These are phyloP conservation scores for Acyrthosiphon pisum DNA, from an alignment of 1,140 invertebrate genomes.

Conservation along the genomic window DNA sequence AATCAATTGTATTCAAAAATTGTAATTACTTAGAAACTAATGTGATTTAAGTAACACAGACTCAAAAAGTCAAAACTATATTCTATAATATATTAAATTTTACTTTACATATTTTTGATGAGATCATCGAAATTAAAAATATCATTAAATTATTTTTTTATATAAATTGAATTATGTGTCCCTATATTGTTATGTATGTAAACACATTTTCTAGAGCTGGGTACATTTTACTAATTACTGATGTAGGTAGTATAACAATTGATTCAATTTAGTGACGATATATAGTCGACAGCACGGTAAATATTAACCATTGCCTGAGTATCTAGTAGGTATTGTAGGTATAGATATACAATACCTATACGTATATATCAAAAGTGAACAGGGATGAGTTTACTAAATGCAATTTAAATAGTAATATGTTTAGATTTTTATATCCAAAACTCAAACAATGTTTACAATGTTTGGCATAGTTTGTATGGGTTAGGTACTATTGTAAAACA, in stretches of 20 bases:
- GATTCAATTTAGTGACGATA: neutral
- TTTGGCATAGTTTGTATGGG: neutral
- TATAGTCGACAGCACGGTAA: neutral
- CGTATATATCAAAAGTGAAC: neutral
- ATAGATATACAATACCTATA: neutral
- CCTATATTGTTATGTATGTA: neutral
- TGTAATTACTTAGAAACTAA: too few species aligned
- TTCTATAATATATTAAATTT: too few species aligned
- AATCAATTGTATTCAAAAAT: neutral
- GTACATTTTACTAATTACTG: neutral
- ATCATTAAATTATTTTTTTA: neutral
- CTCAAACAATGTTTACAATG: neutral
- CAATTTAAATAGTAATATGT: neutral
- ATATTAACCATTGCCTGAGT: neutral
- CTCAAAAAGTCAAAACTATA: neutral
- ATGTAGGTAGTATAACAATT: neutral
- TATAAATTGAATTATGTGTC: neutral
- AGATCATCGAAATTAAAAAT: neutral
- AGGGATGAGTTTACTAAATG: neutral
- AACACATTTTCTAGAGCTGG: neutral
- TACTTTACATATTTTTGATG: too few species aligned
- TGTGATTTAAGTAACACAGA: too few species aligned
- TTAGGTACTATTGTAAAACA: neutral
- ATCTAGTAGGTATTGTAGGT: too few species aligned
- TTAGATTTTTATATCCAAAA: neutral